Conservation (phyloP, 2,888 invertebrate species). For the Polia nebulosa region DNA sequence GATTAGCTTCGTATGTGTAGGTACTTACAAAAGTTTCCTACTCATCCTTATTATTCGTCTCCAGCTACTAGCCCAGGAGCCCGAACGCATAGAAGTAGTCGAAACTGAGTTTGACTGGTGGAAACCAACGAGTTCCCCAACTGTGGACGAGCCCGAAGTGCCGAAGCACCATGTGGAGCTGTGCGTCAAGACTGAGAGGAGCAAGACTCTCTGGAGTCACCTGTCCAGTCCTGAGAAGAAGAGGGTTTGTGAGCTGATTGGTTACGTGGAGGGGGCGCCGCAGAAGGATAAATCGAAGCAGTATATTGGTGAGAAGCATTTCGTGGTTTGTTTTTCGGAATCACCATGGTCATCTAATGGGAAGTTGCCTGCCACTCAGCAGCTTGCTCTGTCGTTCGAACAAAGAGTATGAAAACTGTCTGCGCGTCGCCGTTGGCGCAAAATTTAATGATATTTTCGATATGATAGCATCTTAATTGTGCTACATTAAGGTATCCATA, state of each 20-base stretch:
- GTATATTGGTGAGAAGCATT: slow-evolving; percentile 89
- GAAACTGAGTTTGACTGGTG: slow-evolving; percentile 89
- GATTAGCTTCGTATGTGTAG: too few species aligned
- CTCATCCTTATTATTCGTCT: slow-evolving; percentile 7
- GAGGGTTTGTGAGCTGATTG: slow-evolving; percentile 92
- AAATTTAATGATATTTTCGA: too few species aligned
- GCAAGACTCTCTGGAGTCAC: slow-evolving; percentile 91
- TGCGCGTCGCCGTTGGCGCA: too few species aligned
- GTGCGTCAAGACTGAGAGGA: slow-evolving; percentile 89
- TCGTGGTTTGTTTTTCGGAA: not conserved
- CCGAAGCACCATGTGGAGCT: slow-evolving; percentile 81
- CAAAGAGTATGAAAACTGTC: too few species aligned
- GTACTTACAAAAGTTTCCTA: not conserved
- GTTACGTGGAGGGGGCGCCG: slow-evolving; percentile 91
- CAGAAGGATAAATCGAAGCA: slow-evolving; percentile 87
- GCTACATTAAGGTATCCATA: not conserved
- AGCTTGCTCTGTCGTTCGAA: too few species aligned
- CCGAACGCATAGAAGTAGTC: slow-evolving; percentile 86
- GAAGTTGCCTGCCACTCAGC: too few species aligned
- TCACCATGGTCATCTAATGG: not conserved
- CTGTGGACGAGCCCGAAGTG: slow-evolving; percentile 73
- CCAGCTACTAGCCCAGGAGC: slow-evolving; percentile 84
- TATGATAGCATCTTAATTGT: too few species aligned
- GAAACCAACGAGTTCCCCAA: slow-evolving; percentile 79
- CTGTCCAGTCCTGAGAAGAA: slow-evolving; percentile 92